Base-by-base conservation (phyloP, 2,797 vertebrate genomes). In the Brachyalestes nurse region DNA sequence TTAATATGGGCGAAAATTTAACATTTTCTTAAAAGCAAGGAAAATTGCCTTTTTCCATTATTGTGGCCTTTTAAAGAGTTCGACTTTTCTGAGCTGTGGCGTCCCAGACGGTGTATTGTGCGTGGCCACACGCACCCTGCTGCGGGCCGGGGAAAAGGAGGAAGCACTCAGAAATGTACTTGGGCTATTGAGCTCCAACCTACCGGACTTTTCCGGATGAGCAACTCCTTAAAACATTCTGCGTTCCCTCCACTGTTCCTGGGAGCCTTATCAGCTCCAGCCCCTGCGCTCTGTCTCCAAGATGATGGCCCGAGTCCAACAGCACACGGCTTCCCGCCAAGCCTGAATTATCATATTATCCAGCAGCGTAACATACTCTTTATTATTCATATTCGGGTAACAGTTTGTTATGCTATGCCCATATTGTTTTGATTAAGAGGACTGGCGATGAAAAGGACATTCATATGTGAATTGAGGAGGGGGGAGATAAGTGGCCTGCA, bases 221-320 rank as follows among this genome's bases (percentile, higher is more conserved):
- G 53, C 14, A 72, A 79, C 82, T 85, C 85, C 78, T 82, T 82
- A 79, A 87, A 87, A 89, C 5, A n/a, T 45, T 58, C 17, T 61
- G 80, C 83, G 40, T 60, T 75, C 42, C 34, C 40, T 61, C 25
- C 51, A 6, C 51, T 62, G 19, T 51, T 74, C 58, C 60, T 65
- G 53, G 38, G 49, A 66, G 25, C 55, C 72, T 83, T 79, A 79
- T 83, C 79, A 70, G 79, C 76, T 62, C 57, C 28, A 38, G 78
- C 51, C 83, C 83, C 71, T 28, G 81, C 72, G 57, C 58, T 74
- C 67, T 28, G 72, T 78, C 77, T 67, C 76, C 61, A 75, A 71
- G 71, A 61, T 42, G 21, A 47, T 83, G 81, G 81, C 81, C 72
- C 40, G 34, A 38, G 78, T 79, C 81, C 81, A 83, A 58, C 21